Evolutionary conservation across 30 jellyfish, hydroid and myxozoan species (phyloP), one percentile per base, ranked within the genome.

Genomic region (Aurelia coerulea): DNA sequence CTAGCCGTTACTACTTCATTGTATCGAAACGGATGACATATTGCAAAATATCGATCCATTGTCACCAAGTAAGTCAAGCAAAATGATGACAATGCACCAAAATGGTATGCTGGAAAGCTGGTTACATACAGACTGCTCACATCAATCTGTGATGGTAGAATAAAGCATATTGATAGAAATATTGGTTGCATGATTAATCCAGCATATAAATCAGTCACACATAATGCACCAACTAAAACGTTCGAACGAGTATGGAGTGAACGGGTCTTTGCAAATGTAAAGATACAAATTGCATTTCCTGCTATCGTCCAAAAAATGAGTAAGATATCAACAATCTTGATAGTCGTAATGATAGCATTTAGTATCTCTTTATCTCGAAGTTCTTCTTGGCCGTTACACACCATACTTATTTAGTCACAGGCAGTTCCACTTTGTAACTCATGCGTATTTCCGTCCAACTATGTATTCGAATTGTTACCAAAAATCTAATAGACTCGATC

Each of bases 1-100:
- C 35, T 65, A 5, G 23, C 16, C 6, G 76, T 65, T 23, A 18
- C 76, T 14, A 65, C 3, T 8, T 17, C 39, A 7, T 14, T 23
- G 76, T 65, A 65, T 19, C 76, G 34, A 37, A 41, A 59, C 4
- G 80, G 63, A 70, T 23, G 52, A 34, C 80, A 70, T 1, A 70
- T 70, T 31, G 80, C 80, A 70, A 70, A 23, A 66, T 70, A 70
- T 23, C 80, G 62, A 23, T 70, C 80, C 2, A 70, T 54, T 34
- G 80, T 70, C 7, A 70, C 63, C 5, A 34, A 34, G 63, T 41
- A 32, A 16, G 63, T 31, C 80, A 70, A 70, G 10, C 7, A 39
- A 6, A 41, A 31, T 70, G 80, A 70, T 7, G 37, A 37, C 19
- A 23, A 29, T 1, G 33, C 19, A 7, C 39, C 39, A 12, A 39